Evolutionary conservation across 1,140 invertebrate species (phyloP), one percentile per base, ranked within the genome.

Genomic region (Bombus terrestris): DNA sequence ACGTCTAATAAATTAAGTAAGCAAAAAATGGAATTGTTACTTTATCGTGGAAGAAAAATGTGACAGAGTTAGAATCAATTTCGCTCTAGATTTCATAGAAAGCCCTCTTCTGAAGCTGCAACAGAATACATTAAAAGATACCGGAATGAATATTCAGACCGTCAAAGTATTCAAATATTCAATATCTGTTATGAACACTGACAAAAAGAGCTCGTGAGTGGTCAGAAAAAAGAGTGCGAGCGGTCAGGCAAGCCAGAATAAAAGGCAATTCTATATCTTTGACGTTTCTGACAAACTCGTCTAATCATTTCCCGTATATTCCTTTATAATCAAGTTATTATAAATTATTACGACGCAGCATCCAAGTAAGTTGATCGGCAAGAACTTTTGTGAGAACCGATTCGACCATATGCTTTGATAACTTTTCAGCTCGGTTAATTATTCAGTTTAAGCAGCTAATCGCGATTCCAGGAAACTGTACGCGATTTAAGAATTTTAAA

Each of bases 361-460:
- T 22, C 47, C 47, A 53, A 53, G 15, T 43, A 72, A 32, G n/a
- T 39, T 1, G 13, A 10, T 53, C 18, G 1, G 13, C 0, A 32
- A 22, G 25, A 10, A 53, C 5, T 53, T 71, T 28, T 28, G 13
- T 28, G 79, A 37, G 57, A 59, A 82, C 64, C 37, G 74, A 76
- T 78, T 83, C 39, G 57, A 77, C 37, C 41, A 15, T n/a, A 28
- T 66, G 57, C 47, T n/a, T 84, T 87, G 41, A 53, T 62, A 53
- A 53, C 5, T 6, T 18, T 22, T 1, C 5, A 22, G 1, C 18
- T 18, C 1, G 5, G 18, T 53, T 53, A 53, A 53, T 53, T 53
- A 8, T 53, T 53, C 47, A 6, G 47, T 53, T 53, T 53, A 22
- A 53, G 47, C 18, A 53, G 47, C 18, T 53, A 53, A 22, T 53